Conservation (phyloP, 2,888 invertebrate genomes). For the Acanthosepion lycidas region DNA sequence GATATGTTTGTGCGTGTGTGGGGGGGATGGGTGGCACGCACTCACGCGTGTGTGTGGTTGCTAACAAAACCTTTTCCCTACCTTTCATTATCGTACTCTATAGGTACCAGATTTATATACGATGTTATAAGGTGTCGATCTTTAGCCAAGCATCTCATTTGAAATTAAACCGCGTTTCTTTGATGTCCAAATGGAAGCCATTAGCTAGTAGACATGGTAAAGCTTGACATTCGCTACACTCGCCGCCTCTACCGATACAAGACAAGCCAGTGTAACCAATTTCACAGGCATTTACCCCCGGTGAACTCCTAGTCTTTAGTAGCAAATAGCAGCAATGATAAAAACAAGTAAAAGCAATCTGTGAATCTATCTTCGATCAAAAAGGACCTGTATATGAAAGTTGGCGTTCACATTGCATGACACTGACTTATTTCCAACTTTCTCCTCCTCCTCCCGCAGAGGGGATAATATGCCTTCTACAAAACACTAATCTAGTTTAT, state of each 20-base stretch:
- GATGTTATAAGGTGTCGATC: background rate
- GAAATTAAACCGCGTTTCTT: background rate
- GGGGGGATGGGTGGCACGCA: no score
- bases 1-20: background rate
- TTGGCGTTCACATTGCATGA: background rate
- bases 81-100: no score
- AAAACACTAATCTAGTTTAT: background rate
- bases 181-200: slow-evolving; percentile 15
- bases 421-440: no score
- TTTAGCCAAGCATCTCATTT: background rate
- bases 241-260: background rate
- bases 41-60: no score
- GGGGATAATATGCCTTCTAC: background rate
- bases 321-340: background rate
- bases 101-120: background rate
- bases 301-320: background rate
- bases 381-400: background rate
- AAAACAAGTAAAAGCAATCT: background rate
- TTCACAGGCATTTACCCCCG: background rate
- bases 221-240: background rate
- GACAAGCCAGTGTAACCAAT: background rate
- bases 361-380: background rate
- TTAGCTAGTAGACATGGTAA: slow-evolving; percentile 15
- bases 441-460: background rate
- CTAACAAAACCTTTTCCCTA: no score